A percentile compares a stretch with the other conserved stretches of the same genome.
Evolutionary conservation across 2,113 vertebrate species (phyloP).

Genomic region (Cariama cristata): DNA sequence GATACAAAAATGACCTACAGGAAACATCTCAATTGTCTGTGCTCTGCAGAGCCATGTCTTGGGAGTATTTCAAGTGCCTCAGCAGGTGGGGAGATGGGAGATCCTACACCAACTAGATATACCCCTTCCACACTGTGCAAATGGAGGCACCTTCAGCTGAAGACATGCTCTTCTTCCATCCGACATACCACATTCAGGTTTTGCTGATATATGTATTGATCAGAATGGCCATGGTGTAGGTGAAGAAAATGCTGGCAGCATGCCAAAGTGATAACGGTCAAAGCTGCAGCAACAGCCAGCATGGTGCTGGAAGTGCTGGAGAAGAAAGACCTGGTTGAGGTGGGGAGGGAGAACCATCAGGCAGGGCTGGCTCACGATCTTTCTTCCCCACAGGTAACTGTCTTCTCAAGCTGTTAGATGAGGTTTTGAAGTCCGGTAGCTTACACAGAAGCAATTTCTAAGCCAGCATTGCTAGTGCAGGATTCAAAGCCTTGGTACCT

Average conservation of each 20-base stretch:
- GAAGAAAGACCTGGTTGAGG: not conserved
- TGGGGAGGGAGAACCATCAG: not conserved
- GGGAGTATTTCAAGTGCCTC: rapidly evolving
- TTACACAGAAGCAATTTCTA: not conserved
- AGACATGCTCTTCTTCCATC: not conserved
- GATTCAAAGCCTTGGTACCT: not conserved
- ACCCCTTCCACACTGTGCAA: not conserved
- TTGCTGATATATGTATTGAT: not conserved
- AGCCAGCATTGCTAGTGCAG: not conserved
- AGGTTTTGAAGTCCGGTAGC: not conserved
- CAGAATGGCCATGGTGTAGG: not conserved
- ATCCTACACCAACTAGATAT: not conserved
- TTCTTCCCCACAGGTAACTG: not conserved
- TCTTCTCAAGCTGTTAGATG: not conserved
- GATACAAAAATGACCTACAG: not conserved
- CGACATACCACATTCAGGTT: not conserved
- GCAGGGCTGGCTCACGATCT: not conserved
- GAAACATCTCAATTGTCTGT: not conserved
- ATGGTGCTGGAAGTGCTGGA: not conserved
- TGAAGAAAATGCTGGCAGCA: not conserved
- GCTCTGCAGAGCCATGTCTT: not conserved
- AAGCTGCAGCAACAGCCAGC: not conserved
- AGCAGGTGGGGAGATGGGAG: not conserved
- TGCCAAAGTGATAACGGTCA: not conserved
- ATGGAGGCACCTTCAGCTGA: not conserved